Base-by-base conservation (phyloP, 2,797 vertebrate species). In the Oreochromis mossambicus region DNA sequence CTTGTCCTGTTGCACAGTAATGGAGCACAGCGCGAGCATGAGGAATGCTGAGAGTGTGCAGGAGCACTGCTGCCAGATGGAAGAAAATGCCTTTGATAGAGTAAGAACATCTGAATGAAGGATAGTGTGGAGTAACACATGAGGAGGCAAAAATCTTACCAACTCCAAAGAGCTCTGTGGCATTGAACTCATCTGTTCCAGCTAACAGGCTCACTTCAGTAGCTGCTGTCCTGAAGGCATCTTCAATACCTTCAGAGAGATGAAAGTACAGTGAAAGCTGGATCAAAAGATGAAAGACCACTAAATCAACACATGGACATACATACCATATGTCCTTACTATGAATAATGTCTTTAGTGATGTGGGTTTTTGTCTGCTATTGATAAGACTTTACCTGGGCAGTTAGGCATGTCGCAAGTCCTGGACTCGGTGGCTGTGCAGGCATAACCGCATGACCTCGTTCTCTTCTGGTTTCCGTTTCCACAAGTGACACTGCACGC, bases 131-230 rank as follows among this genome's bases (percentile, higher is more conserved):
- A 81, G 52, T 11, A 78, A 78, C 78, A 85, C 43, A 58, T 52
- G 51, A 85, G 55, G 2, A 52, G 83, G 83, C 52, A 83, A 70
- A 80, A 80, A 56, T 88, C 98, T 98, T 97, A 99, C 98, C 98
- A 36, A 99, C 97, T 94, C 98, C 98, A 95, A 99, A 99, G 56
- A 99, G 97, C 86, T 98, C 98, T 68, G 98, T 99, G 81, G 98
- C 98, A 9, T 99, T 99, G 95, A 99, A 99, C 85, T 98, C 98
- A 86, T 99, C 98, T 0, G 97, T 99, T 92, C 98, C 98, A 4
- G 98, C 97, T 8, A 99, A 96, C 81, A 99, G 96, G 86, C 98
- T 99, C 87, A 98, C 98, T 96, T 99, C 98, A 0, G 98, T 99
- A 83, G 98, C 98, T 13, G 98, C 98, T 8, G 98, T 99, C 95